These are phyloP conservation scores for Atta texana DNA, from an alignment of 1,140 invertebrate genomes.

Conservation along the genomic window DNA sequence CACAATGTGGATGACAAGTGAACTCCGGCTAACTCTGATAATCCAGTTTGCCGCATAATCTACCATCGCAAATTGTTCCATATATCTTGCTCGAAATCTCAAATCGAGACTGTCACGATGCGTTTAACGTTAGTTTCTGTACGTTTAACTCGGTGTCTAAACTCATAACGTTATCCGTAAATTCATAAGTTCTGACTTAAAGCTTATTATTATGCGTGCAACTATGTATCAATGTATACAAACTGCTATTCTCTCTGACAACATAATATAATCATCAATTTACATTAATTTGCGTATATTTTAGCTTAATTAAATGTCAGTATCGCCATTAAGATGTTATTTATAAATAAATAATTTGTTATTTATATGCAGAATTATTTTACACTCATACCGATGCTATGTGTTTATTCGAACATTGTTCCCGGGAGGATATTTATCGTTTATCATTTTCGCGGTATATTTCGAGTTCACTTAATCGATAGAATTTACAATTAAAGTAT, in stretches of 20 bases:
- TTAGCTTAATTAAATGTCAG: constrained; percentile 33
- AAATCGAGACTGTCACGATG: neutral
- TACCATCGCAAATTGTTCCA: constrained; percentile 34
- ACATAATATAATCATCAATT: constrained; percentile 12
- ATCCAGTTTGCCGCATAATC: constrained; percentile 48
- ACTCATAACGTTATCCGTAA: constrained; percentile 23
- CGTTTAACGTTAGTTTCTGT: neutral
- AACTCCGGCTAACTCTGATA: constrained; percentile 38
- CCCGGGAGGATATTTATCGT: constrained; percentile 12
- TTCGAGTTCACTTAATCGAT: neutral
- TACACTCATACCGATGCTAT: neutral
- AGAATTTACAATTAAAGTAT: neutral
- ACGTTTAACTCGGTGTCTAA: neutral
- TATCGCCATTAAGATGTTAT: constrained; percentile 5
- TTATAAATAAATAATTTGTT: constrained; percentile 34
- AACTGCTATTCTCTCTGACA: neutral
- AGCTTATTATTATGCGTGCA: constrained; percentile 4
- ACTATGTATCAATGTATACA: neutral
- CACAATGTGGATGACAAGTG: neutral
- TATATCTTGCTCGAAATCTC: constrained; percentile 16
- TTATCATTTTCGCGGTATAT: neutral
- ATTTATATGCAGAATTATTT: constrained; percentile 14
- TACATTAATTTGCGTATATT: constrained; percentile 16
- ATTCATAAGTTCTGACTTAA: constrained; percentile 11
- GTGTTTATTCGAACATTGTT: neutral